These are phyloP conservation scores for Penaeus indicus DNA, from an alignment of 1,140 invertebrate species.

Conservation along the genomic window DNA sequence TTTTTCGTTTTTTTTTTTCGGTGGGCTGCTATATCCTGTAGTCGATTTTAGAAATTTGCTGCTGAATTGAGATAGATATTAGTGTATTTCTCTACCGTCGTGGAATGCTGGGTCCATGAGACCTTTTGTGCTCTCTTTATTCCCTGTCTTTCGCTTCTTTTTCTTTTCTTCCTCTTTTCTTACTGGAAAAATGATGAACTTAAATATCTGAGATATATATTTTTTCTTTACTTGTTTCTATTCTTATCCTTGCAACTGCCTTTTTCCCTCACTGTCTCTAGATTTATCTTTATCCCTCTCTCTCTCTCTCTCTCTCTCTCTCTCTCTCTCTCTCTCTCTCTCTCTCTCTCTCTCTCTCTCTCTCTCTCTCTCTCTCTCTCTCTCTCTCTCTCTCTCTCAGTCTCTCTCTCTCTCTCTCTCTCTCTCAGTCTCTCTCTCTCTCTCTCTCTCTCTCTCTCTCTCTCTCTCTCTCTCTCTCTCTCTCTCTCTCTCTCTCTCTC, in stretches of 20 bases:
- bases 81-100: too few species aligned
- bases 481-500: constrained; percentile 1
- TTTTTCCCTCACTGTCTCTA: constrained; percentile 1
- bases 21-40: too few species aligned
- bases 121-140: too few species aligned
- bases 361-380: background rate
- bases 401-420: constrained; percentile 8
- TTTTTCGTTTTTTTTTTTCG: too few species aligned
- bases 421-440: constrained; percentile 1
- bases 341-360: constrained; percentile 12
- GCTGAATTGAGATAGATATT: too few species aligned
- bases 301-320: background rate
- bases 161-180: too few species aligned
- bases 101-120: too few species aligned
- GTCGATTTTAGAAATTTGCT: too few species aligned
- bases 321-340: background rate
- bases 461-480: constrained; percentile 28
- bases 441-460: constrained; percentile 13
- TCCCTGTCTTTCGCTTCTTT: too few species aligned
- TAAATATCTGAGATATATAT: too few species aligned
- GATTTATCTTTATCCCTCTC: background rate
- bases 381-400: background rate
- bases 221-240: background rate
- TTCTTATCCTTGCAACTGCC: background rate
- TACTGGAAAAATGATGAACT: too few species aligned